Evolutionary conservation across 2,888 invertebrate genomes (phyloP).

Genomic region (Microdon myrmicae): DNA sequence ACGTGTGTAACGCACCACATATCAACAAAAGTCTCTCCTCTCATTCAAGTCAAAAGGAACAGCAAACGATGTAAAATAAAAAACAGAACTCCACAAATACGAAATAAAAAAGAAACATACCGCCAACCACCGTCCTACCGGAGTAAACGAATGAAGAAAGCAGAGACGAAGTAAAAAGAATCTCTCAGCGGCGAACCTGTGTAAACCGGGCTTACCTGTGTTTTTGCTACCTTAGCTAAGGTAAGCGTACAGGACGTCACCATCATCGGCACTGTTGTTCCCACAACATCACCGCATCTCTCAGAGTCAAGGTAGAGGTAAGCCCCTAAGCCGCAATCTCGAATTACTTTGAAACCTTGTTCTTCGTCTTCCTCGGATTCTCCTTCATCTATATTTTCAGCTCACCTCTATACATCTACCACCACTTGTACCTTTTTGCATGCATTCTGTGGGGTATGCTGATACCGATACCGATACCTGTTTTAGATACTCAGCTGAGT

Average conservation of each 20-base stretch:
- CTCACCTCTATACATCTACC: too few species aligned
- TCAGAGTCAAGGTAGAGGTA: slow-evolving; percentile 68
- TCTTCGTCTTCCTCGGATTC: slow-evolving; percentile 28
- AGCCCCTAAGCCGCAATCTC: slow-evolving; percentile 47
- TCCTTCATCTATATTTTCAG: slow-evolving; percentile 18
- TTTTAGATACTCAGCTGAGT: slow-evolving; percentile 53
- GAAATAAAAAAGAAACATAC: slow-evolving; percentile 14
- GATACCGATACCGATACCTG: slow-evolving; percentile 33
- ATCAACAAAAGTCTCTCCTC: slow-evolving; percentile 13
- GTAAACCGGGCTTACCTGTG: slow-evolving; percentile 45
- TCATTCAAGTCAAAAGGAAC: slow-evolving; percentile 12
- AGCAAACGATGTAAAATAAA: slow-evolving; percentile 21
- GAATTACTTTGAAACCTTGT: slow-evolving; percentile 28
- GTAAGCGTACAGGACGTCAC: slow-evolving; percentile 24
- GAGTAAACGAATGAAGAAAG: too few species aligned
- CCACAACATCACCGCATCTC: slow-evolving; percentile 52
- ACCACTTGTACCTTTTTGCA: slow-evolving; percentile 27
- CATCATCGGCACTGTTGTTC: slow-evolving; percentile 23
- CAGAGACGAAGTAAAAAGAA: slow-evolving; percentile 8
- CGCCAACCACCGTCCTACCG: slow-evolving; percentile 1
- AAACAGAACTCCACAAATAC: slow-evolving; percentile 16
- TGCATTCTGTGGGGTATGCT: slow-evolving; percentile 27
- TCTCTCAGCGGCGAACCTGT: slow-evolving; percentile 30
- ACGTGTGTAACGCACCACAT: slow-evolving; percentile 32
- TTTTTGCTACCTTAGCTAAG: slow-evolving; percentile 17